phyloP scores from a whole-genome alignment of 2,888 invertebrate species.

The Lasioglossum calceatum region DNA sequence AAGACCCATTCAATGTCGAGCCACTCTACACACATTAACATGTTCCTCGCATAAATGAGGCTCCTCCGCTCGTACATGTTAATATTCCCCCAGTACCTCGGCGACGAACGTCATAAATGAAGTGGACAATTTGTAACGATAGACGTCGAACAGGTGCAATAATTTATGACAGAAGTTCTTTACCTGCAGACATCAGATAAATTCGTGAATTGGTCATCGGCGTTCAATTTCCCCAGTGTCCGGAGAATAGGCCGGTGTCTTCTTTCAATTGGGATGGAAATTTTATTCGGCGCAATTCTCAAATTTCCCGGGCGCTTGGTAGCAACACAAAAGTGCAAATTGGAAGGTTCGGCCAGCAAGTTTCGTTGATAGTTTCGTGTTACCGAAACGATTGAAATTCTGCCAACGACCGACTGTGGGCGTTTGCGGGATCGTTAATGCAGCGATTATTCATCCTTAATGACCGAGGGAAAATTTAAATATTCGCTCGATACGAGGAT shows the following conservation, averaged over 20 bases:
- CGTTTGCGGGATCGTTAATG: not conserved
- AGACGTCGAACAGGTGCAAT: not conserved
- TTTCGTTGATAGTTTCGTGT: not conserved
- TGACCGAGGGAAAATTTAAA: not conserved
- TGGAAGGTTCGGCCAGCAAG: slow-evolving; percentile 6
- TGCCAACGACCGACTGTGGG: not conserved
- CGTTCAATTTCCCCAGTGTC: not conserved
- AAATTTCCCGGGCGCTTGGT: not conserved
- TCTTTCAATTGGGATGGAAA: not conserved
- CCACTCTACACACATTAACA: not conserved
- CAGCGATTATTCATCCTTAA: not conserved
- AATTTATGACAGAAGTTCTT: not conserved
- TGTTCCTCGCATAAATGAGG: not conserved
- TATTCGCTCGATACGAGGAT: not conserved
- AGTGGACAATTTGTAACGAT: not conserved
- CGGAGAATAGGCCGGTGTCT: not conserved
- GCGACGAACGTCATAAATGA: not conserved
- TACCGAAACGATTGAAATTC: slow-evolving; percentile 15
- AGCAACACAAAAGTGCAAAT: slow-evolving; percentile 20
- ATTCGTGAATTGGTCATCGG: not conserved
- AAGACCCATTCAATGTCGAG: not conserved
- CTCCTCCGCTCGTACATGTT: not conserved
- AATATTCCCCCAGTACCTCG: not conserved
- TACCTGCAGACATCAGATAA: not conserved
- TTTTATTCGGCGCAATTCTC: not conserved